phyloP scores from a whole-genome alignment of 2,113 vertebrate genomes.

The Lampris incognitus region DNA sequence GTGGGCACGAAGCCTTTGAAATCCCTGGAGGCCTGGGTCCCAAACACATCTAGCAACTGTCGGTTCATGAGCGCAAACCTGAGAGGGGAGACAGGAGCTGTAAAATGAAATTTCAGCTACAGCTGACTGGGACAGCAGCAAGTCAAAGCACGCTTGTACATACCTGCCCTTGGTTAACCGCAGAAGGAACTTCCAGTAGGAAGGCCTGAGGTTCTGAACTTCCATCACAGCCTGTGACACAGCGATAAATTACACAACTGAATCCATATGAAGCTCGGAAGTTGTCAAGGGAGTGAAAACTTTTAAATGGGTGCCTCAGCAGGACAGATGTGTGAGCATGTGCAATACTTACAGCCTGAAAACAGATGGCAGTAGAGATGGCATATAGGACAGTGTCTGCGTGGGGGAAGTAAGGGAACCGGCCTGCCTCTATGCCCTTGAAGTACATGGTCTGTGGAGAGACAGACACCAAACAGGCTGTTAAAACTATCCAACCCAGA shows the following conservation, averaged over 20 bases:
- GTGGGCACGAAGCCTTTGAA: slow-evolving; percentile 90
- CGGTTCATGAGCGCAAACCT: slow-evolving; percentile 97
- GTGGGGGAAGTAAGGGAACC: slow-evolving; percentile 94
- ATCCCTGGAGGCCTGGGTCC: slow-evolving; percentile 91
- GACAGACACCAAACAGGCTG: slow-evolving; percentile 17
- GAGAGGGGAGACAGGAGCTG: slow-evolving; percentile 2
- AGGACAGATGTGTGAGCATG: background rate
- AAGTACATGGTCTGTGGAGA: slow-evolving; percentile 92
- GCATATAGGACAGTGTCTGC: slow-evolving; percentile 96
- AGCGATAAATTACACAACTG: slow-evolving; percentile 1
- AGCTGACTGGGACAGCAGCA: background rate
- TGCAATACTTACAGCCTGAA: slow-evolving; percentile 92
- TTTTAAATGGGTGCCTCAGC: background rate
- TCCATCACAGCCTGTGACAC: slow-evolving; percentile 94
- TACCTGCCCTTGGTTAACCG: slow-evolving; percentile 96
- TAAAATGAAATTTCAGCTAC: background rate
- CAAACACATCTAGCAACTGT: slow-evolving; percentile 91
- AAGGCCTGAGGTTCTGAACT: slow-evolving; percentile 93
- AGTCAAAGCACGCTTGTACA: slow-evolving; percentile 59
- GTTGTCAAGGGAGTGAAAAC: background rate
- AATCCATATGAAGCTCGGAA: background rate
- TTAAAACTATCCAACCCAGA: background rate
- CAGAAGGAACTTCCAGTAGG: slow-evolving; percentile 98
- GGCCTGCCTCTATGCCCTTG: slow-evolving; percentile 97
- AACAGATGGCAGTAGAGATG: slow-evolving; percentile 96